phyloP scores from a whole-genome alignment of 2,113 vertebrate genomes.

The Sprattus sprattus region DNA sequence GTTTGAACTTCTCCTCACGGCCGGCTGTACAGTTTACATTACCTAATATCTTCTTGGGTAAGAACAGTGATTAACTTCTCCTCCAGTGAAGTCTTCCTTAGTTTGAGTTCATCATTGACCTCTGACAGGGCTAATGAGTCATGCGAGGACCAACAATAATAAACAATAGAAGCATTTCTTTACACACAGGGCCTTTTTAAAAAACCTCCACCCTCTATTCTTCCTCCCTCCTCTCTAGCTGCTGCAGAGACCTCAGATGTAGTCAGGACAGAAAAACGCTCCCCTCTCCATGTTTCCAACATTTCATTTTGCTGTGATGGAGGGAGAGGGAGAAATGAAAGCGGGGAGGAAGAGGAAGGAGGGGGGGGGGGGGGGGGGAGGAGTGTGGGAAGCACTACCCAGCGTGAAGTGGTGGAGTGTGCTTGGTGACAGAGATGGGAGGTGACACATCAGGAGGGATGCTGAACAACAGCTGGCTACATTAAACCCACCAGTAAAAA shows the following conservation, averaged over 20 bases:
- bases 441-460: not conserved
- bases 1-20: not conserved
- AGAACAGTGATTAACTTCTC: not conserved
- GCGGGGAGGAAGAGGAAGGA: not conserved
- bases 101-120: not conserved
- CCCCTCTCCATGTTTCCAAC: not conserved
- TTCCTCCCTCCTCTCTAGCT: not conserved
- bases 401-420: slow-evolving; percentile 11
- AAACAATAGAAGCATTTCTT: not conserved
- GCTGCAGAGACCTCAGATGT: not conserved
- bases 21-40: not conserved
- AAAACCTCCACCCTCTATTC: not conserved
- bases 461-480: slow-evolving; percentile 32
- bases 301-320: not conserved
- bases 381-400: not conserved
- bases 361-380: not conserved
- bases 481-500: slow-evolving; percentile 15
- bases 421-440: not conserved
- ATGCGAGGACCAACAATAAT: not conserved
- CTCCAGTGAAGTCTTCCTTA: not conserved
- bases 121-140: not conserved
- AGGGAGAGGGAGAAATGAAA: not conserved
- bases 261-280: not conserved
- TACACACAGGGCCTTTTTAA: not conserved
- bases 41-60: not conserved